Evolutionary conservation across 2,888 invertebrate species (phyloP).

Genomic region (Notodonta dromedarius): DNA sequence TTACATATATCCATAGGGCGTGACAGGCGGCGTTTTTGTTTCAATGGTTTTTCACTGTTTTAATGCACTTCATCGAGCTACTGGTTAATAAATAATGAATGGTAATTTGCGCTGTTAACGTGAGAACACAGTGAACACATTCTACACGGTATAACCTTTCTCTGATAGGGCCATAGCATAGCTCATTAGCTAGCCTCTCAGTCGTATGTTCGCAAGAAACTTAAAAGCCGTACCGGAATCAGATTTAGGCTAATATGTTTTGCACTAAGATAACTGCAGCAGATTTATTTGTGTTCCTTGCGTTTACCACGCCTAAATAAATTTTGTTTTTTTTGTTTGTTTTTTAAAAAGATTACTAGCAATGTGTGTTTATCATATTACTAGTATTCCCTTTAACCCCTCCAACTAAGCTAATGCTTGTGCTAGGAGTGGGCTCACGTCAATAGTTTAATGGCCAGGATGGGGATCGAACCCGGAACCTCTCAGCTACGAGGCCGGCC

Average conservation of each 20-base stretch:
- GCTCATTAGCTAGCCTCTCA: slow-evolving; percentile 58
- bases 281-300: slow-evolving; percentile 51
- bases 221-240: slow-evolving; percentile 43
- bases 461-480: too few relatives aligned
- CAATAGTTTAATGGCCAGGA: too few relatives aligned
- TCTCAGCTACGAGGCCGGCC: too few relatives aligned
- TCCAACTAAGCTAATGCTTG: too few relatives aligned
- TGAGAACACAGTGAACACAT: slow-evolving; percentile 61
- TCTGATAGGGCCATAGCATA: slow-evolving; percentile 37
- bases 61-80: slow-evolving; percentile 58
- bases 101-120: slow-evolving; percentile 69
- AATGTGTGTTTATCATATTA: too few relatives aligned
- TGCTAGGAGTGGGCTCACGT: too few relatives aligned
- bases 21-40: slow-evolving; percentile 56
- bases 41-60: slow-evolving; percentile 46
- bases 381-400: too few relatives aligned
- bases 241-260: slow-evolving; percentile 45
- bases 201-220: slow-evolving; percentile 33
- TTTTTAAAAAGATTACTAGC: too few relatives aligned
- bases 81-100: slow-evolving; percentile 66
- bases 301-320: slow-evolving; percentile 51
- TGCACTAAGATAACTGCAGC: slow-evolving; percentile 36
- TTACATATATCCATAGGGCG: slow-evolving; percentile 53
- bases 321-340: too few relatives aligned
- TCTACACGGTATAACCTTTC: slow-evolving; percentile 64